Evolutionary conservation across 2,888 invertebrate species (phyloP).

Genomic region (Drosophila putrida): DNA sequence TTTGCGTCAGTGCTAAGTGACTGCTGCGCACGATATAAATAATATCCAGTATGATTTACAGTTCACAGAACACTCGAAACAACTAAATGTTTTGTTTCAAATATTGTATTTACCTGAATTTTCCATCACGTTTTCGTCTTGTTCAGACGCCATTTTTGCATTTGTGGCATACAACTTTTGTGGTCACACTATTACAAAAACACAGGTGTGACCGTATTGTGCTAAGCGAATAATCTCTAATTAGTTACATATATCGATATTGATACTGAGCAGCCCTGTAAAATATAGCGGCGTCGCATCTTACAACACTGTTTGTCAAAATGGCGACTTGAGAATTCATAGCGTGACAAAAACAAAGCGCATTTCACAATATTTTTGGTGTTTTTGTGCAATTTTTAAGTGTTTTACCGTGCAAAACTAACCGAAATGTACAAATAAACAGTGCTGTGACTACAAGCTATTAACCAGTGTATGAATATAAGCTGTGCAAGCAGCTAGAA

Average conservation of each 20-base stretch:
- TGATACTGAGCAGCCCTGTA: constrained; percentile 36
- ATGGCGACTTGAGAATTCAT: constrained; percentile 79
- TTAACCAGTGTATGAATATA: constrained; percentile 43
- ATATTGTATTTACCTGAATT: constrained; percentile 79
- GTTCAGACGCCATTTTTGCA: constrained; percentile 85
- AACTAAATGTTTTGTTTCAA: not conserved
- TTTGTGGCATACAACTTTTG: constrained; percentile 46
- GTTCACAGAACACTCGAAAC: constrained; percentile 10
- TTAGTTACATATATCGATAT: constrained; percentile 26
- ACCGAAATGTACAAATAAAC: constrained; percentile 50
- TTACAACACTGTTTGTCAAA: constrained; percentile 70
- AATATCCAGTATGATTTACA: not conserved
- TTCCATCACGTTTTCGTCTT: constrained; percentile 83
- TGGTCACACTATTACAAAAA: constrained; percentile 51
- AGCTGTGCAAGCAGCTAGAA: constrained; percentile 32
- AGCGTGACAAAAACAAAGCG: constrained; percentile 83
- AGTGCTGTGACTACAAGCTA: constrained; percentile 42
- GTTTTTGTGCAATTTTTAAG: constrained; percentile 72
- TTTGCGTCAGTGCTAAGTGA: constrained; percentile 13
- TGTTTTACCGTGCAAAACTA: constrained; percentile 58
- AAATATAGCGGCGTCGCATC: constrained; percentile 45
- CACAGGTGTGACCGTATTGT: constrained; percentile 27
- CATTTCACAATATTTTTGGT: constrained; percentile 81
- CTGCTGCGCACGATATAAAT: not conserved
- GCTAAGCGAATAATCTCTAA: constrained; percentile 13